These are phyloP conservation scores for Upupa epops DNA, from an alignment of 2,113 vertebrate genomes.

Conservation along the genomic window DNA sequence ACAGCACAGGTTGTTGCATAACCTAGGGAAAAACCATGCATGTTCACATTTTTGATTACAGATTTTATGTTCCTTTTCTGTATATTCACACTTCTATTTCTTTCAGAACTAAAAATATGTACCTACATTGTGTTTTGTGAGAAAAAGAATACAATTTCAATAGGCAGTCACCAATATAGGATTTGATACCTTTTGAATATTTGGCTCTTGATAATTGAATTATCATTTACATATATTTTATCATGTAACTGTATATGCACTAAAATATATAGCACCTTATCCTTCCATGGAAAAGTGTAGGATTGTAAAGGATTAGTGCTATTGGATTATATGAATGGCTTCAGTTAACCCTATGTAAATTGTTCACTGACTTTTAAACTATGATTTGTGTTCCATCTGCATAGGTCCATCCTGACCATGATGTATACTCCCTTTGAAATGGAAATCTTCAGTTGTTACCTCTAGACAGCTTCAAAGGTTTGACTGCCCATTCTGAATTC, in stretches of 20 bases:
- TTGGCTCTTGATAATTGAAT: neutral
- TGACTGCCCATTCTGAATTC: constrained; percentile 7
- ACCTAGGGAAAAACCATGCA: neutral
- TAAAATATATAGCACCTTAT: neutral
- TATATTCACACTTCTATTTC: neutral
- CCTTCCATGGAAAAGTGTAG: neutral
- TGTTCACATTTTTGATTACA: neutral
- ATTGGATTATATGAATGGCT: neutral
- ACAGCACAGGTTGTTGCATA: fast-evolving
- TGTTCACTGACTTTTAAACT: neutral
- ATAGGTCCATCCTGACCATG: neutral
- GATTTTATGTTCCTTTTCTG: neutral
- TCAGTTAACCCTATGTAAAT: neutral
- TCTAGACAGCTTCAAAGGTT: constrained; percentile 1
- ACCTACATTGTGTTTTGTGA: neutral
- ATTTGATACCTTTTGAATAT: neutral
- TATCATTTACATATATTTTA: neutral
- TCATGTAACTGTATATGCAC: neutral
- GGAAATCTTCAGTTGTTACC: constrained; percentile 44
- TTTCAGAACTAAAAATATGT: neutral
- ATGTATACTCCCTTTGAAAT: constrained; percentile 28
- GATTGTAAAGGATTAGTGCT: neutral
- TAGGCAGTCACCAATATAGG: neutral
- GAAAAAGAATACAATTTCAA: neutral
- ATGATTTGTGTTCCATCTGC: neutral